Conservation (phyloP, 2,888 invertebrate genomes). For the Sphecodes monilicornis region DNA sequence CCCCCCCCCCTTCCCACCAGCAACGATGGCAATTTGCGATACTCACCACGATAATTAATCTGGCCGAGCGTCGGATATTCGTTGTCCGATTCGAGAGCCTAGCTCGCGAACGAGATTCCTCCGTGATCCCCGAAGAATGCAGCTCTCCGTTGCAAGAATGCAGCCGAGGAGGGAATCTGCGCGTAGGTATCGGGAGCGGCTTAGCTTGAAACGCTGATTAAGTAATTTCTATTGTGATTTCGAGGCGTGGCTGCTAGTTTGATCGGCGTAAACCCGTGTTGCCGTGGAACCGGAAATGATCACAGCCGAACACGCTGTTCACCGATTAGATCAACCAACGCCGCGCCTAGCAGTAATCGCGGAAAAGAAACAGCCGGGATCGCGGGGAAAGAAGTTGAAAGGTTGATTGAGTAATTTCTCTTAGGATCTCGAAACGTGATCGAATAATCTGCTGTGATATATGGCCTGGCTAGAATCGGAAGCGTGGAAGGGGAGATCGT, state of each 20-base stretch:
- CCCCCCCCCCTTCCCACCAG: too few species aligned
- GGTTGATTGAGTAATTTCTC: slow-evolving; percentile 20
- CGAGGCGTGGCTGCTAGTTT: neutral
- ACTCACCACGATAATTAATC: slow-evolving; percentile 44
- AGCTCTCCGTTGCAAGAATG: slow-evolving; percentile 19
- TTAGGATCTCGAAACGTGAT: slow-evolving; percentile 8
- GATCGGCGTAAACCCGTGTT: neutral
- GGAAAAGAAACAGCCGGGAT: neutral
- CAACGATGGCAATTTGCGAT: slow-evolving; percentile 42
- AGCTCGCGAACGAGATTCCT: slow-evolving; percentile 28
- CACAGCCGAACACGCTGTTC: neutral
- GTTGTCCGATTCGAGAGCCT: neutral
- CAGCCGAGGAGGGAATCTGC: slow-evolving; percentile 20
- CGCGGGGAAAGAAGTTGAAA: slow-evolving; percentile 2
- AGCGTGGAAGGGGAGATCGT: slow-evolving; percentile 11
- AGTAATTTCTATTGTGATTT: slow-evolving; percentile 20
- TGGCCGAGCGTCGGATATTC: neutral
- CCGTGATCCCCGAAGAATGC: slow-evolving; percentile 26
- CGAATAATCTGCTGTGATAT: slow-evolving; percentile 8
- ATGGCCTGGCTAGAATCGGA: slow-evolving; percentile 6
- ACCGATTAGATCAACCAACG: neutral
- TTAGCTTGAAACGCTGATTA: slow-evolving; percentile 18
- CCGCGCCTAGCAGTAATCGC: neutral
- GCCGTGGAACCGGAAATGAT: slow-evolving; percentile 11
- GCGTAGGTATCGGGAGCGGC: slow-evolving; percentile 7